These are phyloP conservation scores for Cactoblastis cactorum DNA, from an alignment of 2,888 invertebrate species.

Conservation along the genomic window DNA sequence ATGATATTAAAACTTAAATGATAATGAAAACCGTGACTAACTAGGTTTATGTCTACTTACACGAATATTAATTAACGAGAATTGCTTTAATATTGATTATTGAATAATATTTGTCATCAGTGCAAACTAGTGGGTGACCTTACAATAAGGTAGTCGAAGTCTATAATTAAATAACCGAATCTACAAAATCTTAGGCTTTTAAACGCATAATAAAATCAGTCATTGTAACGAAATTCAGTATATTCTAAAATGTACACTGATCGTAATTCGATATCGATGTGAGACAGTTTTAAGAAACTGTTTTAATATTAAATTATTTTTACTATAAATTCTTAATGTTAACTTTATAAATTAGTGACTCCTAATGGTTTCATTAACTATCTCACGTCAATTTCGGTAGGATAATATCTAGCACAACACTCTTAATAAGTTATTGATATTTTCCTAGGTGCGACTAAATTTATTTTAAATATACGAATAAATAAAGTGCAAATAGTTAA, in stretches of 20 bases:
- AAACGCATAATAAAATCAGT: constrained; percentile 79
- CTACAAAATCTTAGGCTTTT: constrained; percentile 77
- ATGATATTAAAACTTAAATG: constrained; percentile 59
- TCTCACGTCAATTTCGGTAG: constrained; percentile 70
- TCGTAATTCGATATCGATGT: constrained; percentile 69
- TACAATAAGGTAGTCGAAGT: constrained; percentile 65
- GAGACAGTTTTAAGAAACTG: constrained; percentile 65
- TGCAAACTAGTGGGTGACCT: constrained; percentile 76
- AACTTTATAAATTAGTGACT: constrained; percentile 77
- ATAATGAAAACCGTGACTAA: constrained; percentile 47
- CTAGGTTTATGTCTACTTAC: constrained; percentile 66
- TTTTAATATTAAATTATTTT: constrained; percentile 62
- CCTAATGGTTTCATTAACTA: constrained; percentile 63
- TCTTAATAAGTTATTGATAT: constrained; percentile 80
- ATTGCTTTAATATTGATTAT: constrained; percentile 71
- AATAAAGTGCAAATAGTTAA: constrained; percentile 81
- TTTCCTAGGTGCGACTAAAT: constrained; percentile 78
- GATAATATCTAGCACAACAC: constrained; percentile 77
- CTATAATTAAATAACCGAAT: constrained; percentile 68
- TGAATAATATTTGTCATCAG: constrained; percentile 61
- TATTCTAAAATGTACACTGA: constrained; percentile 77
- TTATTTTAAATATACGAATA: constrained; percentile 78
- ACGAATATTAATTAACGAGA: constrained; percentile 73
- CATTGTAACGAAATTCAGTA: constrained; percentile 78
- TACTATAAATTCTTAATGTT: constrained; percentile 74